Evolutionary conservation across 1,140 invertebrate species (phyloP).

Genomic region (Drosophila sp.): DNA sequence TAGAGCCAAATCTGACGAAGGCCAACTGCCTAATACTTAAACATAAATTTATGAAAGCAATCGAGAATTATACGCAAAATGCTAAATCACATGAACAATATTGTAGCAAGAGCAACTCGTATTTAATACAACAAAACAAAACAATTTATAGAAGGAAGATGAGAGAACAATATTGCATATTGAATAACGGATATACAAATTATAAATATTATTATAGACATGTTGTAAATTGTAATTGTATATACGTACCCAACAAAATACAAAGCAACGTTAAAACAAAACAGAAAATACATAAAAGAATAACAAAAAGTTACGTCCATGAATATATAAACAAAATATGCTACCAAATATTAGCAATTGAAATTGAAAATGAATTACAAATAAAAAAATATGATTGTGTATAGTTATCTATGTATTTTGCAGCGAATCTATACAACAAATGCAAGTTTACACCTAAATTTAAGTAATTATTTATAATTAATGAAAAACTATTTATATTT

Average conservation of each 20-base stretch:
- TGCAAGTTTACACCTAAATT: slow-evolving; percentile 33
- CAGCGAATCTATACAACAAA: slow-evolving; percentile 27
- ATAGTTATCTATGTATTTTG: slow-evolving; percentile 33
- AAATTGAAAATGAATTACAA: slow-evolving; percentile 27
- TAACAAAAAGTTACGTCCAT: slow-evolving; percentile 75
- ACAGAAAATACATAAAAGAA: slow-evolving; percentile 40
- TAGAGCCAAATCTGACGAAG: slow-evolving; percentile 51
- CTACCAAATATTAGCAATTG: slow-evolving; percentile 64
- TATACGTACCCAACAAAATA: slow-evolving; percentile 73
- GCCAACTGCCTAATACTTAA: slow-evolving; percentile 43
- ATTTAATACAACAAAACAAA: slow-evolving; percentile 71
- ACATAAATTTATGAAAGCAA: slow-evolving; percentile 60
- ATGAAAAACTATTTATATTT: slow-evolving; percentile 31
- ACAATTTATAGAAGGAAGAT: neutral
- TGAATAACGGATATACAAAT: slow-evolving; percentile 47
- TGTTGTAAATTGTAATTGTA: slow-evolving; percentile 82
- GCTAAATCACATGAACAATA: slow-evolving; percentile 52
- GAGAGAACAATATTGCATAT: slow-evolving; percentile 44
- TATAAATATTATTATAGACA: slow-evolving; percentile 54
- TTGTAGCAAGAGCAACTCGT: slow-evolving; percentile 70
- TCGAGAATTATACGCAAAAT: slow-evolving; percentile 65
- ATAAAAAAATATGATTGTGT: slow-evolving; percentile 20
- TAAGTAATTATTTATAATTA: slow-evolving; percentile 46
- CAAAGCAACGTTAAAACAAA: slow-evolving; percentile 75
- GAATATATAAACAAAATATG: slow-evolving; percentile 30